Conservation (phyloP, 2,888 invertebrate species). For the Xestobium rufovillosum region DNA sequence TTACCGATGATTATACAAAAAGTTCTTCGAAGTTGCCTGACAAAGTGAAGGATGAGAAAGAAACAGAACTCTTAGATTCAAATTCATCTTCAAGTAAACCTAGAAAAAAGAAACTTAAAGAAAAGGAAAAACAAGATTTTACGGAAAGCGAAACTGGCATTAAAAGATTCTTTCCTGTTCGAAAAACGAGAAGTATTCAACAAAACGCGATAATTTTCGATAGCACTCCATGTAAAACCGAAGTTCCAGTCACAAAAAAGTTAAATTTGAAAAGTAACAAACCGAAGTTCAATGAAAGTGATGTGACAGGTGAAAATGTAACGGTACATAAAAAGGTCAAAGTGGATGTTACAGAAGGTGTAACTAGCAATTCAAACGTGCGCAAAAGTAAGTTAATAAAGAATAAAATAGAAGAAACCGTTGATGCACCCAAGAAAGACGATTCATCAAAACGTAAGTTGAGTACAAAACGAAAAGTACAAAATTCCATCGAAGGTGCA, state of each 20-base stretch:
- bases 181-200: conserved; percentile 22
- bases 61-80: conserved; percentile 9
- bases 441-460: conserved; percentile 8
- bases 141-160: conserved; percentile 28
- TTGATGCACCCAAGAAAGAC: neutral
- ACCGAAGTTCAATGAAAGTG: conserved; percentile 8
- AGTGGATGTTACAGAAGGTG: conserved; percentile 8
- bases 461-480: conserved; percentile 15
- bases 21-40: too few relatives aligned
- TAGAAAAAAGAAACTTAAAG: conserved; percentile 18
- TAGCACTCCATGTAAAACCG: conserved; percentile 5
- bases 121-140: conserved; percentile 20
- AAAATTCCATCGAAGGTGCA: conserved; percentile 4
- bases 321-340: too few relatives aligned
- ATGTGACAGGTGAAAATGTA: conserved; percentile 5
- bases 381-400: conserved; percentile 16
- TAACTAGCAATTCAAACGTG: too few relatives aligned
- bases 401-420: conserved; percentile 14
- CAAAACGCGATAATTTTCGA: conserved; percentile 7
- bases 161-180: conserved; percentile 34
- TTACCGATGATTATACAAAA: too few relatives aligned
- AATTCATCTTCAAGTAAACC: conserved; percentile 24
- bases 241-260: conserved; percentile 5
- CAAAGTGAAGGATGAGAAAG: conserved; percentile 7
- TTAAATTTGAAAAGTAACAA: conserved; percentile 9